These are phyloP conservation scores for Drosophila equinoxialis DNA, from an alignment of 1,140 invertebrate species.

Conservation along the genomic window DNA sequence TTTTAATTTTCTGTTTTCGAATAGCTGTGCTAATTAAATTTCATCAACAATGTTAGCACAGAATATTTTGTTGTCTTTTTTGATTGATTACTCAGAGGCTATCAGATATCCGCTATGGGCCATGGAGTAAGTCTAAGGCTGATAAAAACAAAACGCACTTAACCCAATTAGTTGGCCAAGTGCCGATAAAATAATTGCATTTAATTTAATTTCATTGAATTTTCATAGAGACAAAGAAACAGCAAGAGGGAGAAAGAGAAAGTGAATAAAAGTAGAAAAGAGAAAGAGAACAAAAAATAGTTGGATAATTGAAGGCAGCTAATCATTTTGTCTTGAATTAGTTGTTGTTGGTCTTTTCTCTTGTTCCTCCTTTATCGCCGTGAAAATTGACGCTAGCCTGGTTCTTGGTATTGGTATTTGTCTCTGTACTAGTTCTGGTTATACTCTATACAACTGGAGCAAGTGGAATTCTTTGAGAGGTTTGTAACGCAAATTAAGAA, in stretches of 20 bases:
- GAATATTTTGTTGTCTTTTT: slow-evolving; percentile 20
- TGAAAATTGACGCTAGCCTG: slow-evolving; percentile 21
- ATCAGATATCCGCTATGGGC: not conserved
- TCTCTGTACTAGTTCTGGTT: not conserved
- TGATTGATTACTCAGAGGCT: slow-evolving; percentile 60
- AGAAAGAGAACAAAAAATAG: slow-evolving; percentile 15
- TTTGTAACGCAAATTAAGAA: too few relatives aligned
- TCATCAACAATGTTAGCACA: slow-evolving; percentile 37
- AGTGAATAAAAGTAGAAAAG: slow-evolving; percentile 22
- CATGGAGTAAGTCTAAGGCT: slow-evolving; percentile 35
- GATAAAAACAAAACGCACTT: slow-evolving; percentile 67
- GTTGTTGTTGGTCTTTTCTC: slow-evolving; percentile 38
- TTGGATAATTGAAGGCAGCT: slow-evolving; percentile 30
- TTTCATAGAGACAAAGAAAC: slow-evolving; percentile 37
- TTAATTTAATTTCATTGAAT: slow-evolving; percentile 68
- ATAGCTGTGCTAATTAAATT: slow-evolving; percentile 47
- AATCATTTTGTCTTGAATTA: slow-evolving; percentile 61
- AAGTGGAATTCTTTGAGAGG: not conserved
- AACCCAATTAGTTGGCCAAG: slow-evolving; percentile 75
- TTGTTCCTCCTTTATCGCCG: slow-evolving; percentile 54
- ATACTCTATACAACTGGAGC: not conserved
- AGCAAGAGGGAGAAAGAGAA: slow-evolving; percentile 5
- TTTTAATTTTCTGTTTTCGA: not conserved
- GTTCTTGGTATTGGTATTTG: not conserved
- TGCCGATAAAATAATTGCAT: slow-evolving; percentile 76